phyloP scores from a whole-genome alignment of 2,797 vertebrate genomes.

The Siniperca obscura region DNA sequence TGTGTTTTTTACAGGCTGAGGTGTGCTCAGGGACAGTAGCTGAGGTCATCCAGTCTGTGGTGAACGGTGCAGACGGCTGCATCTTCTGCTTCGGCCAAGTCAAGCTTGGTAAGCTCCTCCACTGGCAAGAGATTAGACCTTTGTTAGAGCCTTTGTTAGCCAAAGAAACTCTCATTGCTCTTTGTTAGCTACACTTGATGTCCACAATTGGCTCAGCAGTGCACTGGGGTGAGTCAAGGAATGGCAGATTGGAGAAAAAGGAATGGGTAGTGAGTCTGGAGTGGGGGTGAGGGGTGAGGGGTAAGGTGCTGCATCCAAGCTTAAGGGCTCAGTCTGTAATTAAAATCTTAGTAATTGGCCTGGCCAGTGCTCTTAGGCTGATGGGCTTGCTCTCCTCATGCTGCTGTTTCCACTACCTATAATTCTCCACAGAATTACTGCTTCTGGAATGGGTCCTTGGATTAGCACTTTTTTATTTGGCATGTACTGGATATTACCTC shows the following conservation, averaged over 20 bases:
- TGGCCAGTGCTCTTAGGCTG: conserved; percentile 66
- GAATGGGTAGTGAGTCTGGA: conserved; percentile 42
- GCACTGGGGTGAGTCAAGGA: conserved; percentile 73
- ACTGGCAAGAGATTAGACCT: conserved; percentile 70
- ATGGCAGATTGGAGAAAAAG: conserved; percentile 63
- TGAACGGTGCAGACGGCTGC: conserved; percentile 97
- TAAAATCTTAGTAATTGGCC: conserved; percentile 83
- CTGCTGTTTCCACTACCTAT: conserved; percentile 59
- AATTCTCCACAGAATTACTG: conserved; percentile 57
- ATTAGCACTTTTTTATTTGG: conserved; percentile 62
- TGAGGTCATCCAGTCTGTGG: conserved; percentile 97
- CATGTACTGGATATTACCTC: conserved; percentile 47
- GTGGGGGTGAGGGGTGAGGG: conserved; percentile 24
- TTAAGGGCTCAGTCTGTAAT: conserved; percentile 77
- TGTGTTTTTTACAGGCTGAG: conserved; percentile 73
- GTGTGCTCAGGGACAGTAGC: conserved; percentile 92
- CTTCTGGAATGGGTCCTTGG: conserved; percentile 51
- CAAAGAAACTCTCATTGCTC: conserved; percentile 70
- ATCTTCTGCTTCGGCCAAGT: conserved; percentile 98
- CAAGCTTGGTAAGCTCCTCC: conserved; percentile 91
- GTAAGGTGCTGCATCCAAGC: conserved; percentile 60
- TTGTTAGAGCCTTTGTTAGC: conserved; percentile 74
- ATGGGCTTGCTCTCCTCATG: conserved; percentile 63
- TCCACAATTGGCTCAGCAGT: conserved; percentile 76
- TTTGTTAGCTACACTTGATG: conserved; percentile 78